Evolutionary conservation across 2,888 invertebrate species (phyloP), one percentile per base, ranked within the genome.

Genomic region (Sicus ferrugineus): DNA sequence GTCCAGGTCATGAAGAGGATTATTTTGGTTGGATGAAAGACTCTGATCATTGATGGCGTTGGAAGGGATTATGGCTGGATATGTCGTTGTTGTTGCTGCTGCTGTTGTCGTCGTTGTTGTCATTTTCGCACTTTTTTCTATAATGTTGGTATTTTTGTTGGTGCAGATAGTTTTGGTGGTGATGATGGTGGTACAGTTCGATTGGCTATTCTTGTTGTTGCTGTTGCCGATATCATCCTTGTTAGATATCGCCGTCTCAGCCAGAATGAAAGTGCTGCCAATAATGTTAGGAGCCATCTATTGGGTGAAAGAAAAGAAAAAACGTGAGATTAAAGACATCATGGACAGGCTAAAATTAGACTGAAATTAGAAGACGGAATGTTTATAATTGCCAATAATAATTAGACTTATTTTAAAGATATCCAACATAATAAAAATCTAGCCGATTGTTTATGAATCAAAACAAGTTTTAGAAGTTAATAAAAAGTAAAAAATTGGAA

Each of bases 251-350:
- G 85, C 78, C 19, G 87, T 84, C 77, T 87, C 87, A 21, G 87
- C 86, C 72, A 89, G 81, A 75, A 89, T 88, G 61, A 90, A 83
- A 61, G 89, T 87, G 76, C 86, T 88, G 72, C 89, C 89, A 79
- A 90, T 87, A 68, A 90, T 81, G 80, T 89, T 90, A 63, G 90
- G 90, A 72, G 90, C 88, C 90, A 90, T 90, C 77, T 83, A 75
- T 61, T 80, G 75, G 42, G 31, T 70, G 46, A 31, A 62, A 9
- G 64, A 67, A 26, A 61, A 67, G 16, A 38, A 46, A 21, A 42
- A 62, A 31, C 50, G 52, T 11, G 4, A 2, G 26, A 46, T 11
- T 6, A 46, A 46, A 46, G 19, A 46, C 38, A 38, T 7, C 14
- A 38, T 9, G 14, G 38, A 16, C n/a, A n/a, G n/a, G n/a, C n/a